Conservation (phyloP, 2,113 vertebrate genomes). For the Cololabis saira region DNA sequence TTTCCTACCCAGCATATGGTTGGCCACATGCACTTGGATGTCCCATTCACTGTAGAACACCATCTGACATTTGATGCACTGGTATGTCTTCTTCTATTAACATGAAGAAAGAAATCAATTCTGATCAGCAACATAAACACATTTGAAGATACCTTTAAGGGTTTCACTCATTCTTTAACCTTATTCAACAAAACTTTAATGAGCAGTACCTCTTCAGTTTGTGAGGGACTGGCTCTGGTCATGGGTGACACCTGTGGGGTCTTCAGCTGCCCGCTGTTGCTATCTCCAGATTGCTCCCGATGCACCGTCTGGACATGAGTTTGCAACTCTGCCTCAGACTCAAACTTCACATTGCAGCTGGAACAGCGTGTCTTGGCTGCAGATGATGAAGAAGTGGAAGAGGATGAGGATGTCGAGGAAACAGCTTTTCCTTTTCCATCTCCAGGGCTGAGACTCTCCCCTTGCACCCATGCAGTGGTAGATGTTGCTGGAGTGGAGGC, state of each 20-base stretch:
- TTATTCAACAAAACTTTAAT: slow-evolving; percentile 1
- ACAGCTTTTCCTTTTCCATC: slow-evolving; percentile 90
- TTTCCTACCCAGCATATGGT: slow-evolving; percentile 99
- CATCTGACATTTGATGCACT: slow-evolving; percentile 99
- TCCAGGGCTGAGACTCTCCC: slow-evolving; percentile 87
- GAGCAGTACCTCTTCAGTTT: slow-evolving; percentile 93
- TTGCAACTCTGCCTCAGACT: slow-evolving; percentile 95
- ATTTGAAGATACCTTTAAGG: neutral
- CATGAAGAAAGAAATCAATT: slow-evolving; percentile 42
- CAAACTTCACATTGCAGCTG: slow-evolving; percentile 98
- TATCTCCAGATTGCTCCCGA: slow-evolving; percentile 89
- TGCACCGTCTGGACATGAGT: slow-evolving; percentile 94
- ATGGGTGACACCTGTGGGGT: slow-evolving; percentile 96
- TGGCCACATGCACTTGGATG: slow-evolving; percentile 99
- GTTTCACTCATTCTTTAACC: neutral
- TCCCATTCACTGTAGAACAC: slow-evolving; percentile 99
- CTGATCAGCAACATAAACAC: neutral
- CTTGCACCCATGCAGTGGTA: slow-evolving; percentile 83
- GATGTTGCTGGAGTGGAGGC: slow-evolving; percentile 73
- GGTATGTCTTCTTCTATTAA: slow-evolving; percentile 98
- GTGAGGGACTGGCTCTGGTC: slow-evolving; percentile 95
- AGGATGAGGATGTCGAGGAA: slow-evolving; percentile 81
- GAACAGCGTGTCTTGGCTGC: slow-evolving; percentile 92
- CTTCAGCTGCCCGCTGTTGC: slow-evolving; percentile 89
- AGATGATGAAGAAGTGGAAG: slow-evolving; percentile 75